These are phyloP conservation scores for Apteryx owenii DNA, from an alignment of 2,113 vertebrate genomes.

Conservation along the genomic window DNA sequence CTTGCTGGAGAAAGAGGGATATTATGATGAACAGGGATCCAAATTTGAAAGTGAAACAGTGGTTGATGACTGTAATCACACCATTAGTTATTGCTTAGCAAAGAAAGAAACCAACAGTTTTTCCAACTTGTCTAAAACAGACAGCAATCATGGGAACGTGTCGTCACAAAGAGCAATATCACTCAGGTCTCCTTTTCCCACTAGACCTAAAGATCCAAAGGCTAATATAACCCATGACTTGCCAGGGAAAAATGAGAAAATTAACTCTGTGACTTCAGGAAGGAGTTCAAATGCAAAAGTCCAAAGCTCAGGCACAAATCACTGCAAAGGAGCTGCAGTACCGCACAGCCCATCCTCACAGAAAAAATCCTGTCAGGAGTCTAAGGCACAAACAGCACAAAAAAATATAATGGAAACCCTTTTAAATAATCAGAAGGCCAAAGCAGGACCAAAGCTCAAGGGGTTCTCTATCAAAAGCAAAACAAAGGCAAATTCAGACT, in stretches of 20 bases:
- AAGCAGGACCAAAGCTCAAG: conserved; percentile 80
- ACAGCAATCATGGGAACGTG: conserved; percentile 20
- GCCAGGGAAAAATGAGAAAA: conserved; percentile 68
- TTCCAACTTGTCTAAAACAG: conserved; percentile 29
- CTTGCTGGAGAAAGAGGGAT: background rate
- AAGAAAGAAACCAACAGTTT: conserved; percentile 26
- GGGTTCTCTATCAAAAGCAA: conserved; percentile 82
- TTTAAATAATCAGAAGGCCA: conserved; percentile 74
- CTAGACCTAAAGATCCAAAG: conserved; percentile 75
- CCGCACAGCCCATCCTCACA: conserved; percentile 40
- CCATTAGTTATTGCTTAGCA: background rate
- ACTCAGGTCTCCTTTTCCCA: conserved; percentile 68
- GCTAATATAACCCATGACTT: conserved; percentile 29
- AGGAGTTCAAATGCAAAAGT: conserved; percentile 65
- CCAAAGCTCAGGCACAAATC: conserved; percentile 54
- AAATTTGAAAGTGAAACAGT: background rate
- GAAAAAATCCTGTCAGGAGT: conserved; percentile 68
- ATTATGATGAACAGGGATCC: background rate
- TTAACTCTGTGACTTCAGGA: background rate
- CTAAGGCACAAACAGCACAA: conserved; percentile 55
- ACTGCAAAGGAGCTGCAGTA: conserved; percentile 56
- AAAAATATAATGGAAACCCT: conserved; percentile 71
- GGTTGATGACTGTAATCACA: background rate
- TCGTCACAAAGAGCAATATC: conserved; percentile 42
- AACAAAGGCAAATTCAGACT: conserved; percentile 69